Base-by-base conservation (phyloP, 1,140 invertebrate genomes). In the Goniozus legneri region DNA sequence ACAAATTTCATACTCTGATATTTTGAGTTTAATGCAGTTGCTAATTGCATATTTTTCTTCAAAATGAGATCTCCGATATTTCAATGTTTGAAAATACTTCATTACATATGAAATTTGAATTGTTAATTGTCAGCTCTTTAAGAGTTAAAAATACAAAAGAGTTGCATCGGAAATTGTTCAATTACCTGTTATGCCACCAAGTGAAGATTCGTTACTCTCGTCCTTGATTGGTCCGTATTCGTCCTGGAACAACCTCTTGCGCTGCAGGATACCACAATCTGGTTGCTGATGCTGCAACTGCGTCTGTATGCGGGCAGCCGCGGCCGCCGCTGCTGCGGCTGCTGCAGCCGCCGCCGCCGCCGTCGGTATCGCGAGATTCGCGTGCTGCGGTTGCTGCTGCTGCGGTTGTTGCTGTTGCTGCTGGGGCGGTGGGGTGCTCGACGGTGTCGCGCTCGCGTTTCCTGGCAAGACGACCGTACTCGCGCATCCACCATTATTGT, bases 401-500 rank as follows among this genome's bases (percentile, higher is more conserved):
- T 54, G 55, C 27, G 65, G 62, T 50, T 69, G 69, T 38, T 69
- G 67, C 4, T 54, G 55, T 24, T 64, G 62, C 50, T 69, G 69
- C 36, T 69, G 67, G 49, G 67, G 69, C 36, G 69, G 67, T 31
- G 69, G 67, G 36, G 69, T 63, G 22, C 63, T 68, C 38, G 56
- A 67, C 31, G 64, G 54, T 40, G 65, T 62, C 31, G 67, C 60
- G 43, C 58, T 53, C 24, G 65, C 63, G 21, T 56, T 46, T 6
- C 52, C 58, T 6, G 68, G 57, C 33, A 71, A 32, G 15, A 68
- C 68, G 6, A 67, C 57, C 20, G 58, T 61, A 14, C 52, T 71
- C 32, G 62, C 56, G 49, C 71, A 73, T 44, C 58, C 69, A 45
- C 59, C 64, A 39, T 73, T 58, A 43, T 64, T 78, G 58, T 69